Conservation (phyloP, 1,140 invertebrate genomes). For the Drosophila bocqueti region DNA sequence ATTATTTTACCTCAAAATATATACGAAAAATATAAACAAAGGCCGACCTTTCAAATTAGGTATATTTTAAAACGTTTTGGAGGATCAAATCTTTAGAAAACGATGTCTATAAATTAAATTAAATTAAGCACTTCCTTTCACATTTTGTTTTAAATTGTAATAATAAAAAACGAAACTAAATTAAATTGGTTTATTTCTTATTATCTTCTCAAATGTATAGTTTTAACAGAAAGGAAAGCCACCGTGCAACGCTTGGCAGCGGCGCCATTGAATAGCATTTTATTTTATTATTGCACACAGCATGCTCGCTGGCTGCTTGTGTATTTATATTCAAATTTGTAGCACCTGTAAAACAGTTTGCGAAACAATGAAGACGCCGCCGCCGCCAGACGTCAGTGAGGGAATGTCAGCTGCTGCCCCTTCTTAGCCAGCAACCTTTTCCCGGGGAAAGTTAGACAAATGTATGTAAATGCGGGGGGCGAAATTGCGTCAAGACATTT, state of each 20-base stretch:
- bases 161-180: not conserved
- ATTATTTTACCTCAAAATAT: too few species aligned
- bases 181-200: not conserved
- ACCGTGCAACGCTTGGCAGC: constrained; percentile 10
- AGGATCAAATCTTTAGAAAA: too few species aligned
- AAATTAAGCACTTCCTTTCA: too few species aligned
- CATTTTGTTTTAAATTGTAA: too few species aligned
- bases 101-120: too few species aligned
- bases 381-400: constrained; percentile 37
- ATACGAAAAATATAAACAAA: too few species aligned
- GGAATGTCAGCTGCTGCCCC: constrained; percentile 43
- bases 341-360: constrained; percentile 79
- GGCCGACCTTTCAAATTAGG: too few species aligned
- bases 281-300: constrained; percentile 79
- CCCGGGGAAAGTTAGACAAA: constrained; percentile 70
- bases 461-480: constrained; percentile 54
- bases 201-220: not conserved
- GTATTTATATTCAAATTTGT: constrained; percentile 82
- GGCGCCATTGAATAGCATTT: constrained; percentile 67
- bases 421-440: constrained; percentile 27
- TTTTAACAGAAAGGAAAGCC: not conserved
- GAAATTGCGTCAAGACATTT: constrained; percentile 72
- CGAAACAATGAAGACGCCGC: constrained; percentile 71
- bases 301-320: constrained; percentile 54
- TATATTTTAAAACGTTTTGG: not conserved